Conservation (phyloP, 2,113 vertebrate genomes). For the Lasiurus cinereus region DNA sequence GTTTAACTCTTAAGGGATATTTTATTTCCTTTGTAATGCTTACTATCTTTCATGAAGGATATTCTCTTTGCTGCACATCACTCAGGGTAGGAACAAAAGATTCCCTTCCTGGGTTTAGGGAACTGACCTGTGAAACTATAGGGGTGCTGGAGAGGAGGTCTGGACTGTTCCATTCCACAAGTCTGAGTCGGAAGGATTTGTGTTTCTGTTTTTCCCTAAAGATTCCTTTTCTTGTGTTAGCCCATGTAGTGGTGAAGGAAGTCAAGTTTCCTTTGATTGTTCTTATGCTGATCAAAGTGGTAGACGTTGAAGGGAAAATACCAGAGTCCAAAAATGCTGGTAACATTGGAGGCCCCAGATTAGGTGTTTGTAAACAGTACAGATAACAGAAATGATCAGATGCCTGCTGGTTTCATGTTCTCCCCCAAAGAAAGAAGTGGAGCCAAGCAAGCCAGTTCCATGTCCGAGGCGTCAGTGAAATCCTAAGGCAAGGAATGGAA, state of each 20-base stretch:
- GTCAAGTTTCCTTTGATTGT: conserved; percentile 83
- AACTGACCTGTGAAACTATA: neutral
- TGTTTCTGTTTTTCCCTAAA: conserved; percentile 61
- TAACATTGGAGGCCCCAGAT: neutral
- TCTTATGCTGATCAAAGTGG: conserved; percentile 76
- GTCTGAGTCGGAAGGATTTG: conserved; percentile 19
- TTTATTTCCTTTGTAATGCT: neutral
- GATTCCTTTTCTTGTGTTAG: conserved; percentile 66
- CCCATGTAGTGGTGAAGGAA: conserved; percentile 66
- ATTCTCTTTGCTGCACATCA: neutral
- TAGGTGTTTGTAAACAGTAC: neutral
- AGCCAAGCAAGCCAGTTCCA: neutral
- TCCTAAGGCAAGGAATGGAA: neutral
- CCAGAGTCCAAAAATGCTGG: conserved; percentile 36
- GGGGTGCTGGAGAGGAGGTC: conserved; percentile 14
- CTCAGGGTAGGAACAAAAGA: neutral
- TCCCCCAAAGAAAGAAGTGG: neutral
- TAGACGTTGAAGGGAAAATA: conserved; percentile 71
- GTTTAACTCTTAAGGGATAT: conserved; percentile 44
- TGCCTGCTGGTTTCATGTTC: neutral
- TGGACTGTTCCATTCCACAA: neutral
- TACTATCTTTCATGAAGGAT: neutral
- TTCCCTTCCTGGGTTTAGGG: neutral
- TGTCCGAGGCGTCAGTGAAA: neutral
- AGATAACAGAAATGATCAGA: neutral